phyloP scores from a whole-genome alignment of 64 coral and sea anemone species.

The Stichodactyla mertensii region DNA sequence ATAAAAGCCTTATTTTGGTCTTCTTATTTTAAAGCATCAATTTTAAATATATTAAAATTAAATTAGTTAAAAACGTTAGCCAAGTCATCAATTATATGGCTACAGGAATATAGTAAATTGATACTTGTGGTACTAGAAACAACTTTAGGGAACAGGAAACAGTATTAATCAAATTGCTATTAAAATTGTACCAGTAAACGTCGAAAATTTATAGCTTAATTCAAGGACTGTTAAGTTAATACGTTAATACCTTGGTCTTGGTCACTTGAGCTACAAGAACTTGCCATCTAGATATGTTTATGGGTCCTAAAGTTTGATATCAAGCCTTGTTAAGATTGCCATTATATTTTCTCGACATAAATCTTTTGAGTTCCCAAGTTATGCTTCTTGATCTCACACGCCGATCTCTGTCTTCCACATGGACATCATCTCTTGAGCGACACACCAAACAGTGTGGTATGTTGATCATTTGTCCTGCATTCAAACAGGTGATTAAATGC shows the following conservation, averaged over 20 bases:
- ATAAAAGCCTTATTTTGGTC: no score
- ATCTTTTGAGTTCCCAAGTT: neutral
- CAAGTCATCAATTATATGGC: neutral
- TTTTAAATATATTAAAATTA: neutral
- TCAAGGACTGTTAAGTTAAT: neutral
- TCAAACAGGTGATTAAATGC: conserved; percentile 30
- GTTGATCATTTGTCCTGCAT: conserved; percentile 14
- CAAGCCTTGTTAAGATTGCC: neutral
- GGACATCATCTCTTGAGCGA: neutral
- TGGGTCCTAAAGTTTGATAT: neutral
- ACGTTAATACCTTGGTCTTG: conserved; percentile 13
- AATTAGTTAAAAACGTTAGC: neutral
- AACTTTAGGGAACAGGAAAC: neutral
- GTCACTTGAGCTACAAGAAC: conserved; percentile 8
- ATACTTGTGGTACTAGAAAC: neutral
- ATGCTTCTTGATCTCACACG: neutral
- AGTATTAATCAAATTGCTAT: neutral
- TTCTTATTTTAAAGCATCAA: neutral
- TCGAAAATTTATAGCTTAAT: neutral
- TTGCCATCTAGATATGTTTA: neutral
- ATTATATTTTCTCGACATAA: neutral
- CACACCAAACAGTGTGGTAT: neutral
- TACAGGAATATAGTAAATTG: neutral
- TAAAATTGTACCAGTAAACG: neutral
- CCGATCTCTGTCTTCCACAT: neutral